Percentiles rank a stretch among this genome's conserved stretches.
These are phyloP conservation scores for Pygoscelis adeliae DNA, from an alignment of 2,113 vertebrate species.

Conservation along the genomic window DNA sequence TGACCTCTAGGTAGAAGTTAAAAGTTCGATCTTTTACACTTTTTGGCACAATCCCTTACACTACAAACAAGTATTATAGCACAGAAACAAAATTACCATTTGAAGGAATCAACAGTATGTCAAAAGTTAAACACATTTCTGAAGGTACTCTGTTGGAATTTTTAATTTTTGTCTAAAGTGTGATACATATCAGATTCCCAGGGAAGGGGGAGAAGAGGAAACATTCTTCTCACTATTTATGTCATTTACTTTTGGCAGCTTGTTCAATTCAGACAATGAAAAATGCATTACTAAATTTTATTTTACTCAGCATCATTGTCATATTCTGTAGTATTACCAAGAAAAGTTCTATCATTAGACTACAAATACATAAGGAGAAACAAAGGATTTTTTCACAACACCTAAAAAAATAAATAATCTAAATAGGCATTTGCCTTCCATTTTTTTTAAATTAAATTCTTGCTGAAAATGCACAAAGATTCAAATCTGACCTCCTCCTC, in stretches of 20 bases:
- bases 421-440: background rate
- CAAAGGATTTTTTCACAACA: background rate
- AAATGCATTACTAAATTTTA: background rate
- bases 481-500: background rate
- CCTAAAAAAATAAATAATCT: background rate
- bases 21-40: background rate
- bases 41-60: background rate
- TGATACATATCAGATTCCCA: background rate
- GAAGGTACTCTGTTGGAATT: background rate
- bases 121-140: background rate
- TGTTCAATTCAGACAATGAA: background rate
- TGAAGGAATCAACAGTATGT: background rate
- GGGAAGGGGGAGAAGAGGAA: background rate
- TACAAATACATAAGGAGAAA: background rate
- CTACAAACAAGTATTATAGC: background rate
- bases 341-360: background rate
- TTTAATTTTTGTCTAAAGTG: background rate
- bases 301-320: background rate
- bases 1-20: background rate
- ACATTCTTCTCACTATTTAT: background rate
- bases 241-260: background rate
- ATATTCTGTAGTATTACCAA: background rate
- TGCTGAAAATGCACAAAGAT: background rate
- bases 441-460: background rate
- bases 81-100: background rate